A percentile compares a stretch with the other conserved stretches of the same genome.
These are phyloP conservation scores for Melopsittacus undulatus DNA, from an alignment of 2,797 vertebrate species.

Conservation along the genomic window DNA sequence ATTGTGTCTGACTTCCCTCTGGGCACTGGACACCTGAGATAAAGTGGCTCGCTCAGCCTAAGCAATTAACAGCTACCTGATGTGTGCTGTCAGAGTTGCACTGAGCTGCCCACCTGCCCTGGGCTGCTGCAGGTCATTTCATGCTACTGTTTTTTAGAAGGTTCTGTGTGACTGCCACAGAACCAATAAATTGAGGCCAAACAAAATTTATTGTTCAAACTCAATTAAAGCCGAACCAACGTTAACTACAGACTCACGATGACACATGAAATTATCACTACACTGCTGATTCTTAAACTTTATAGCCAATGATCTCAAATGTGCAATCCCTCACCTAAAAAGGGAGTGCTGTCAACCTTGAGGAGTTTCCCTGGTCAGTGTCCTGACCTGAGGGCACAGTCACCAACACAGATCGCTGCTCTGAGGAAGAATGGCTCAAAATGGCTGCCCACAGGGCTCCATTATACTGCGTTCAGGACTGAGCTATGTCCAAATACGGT, in stretches of 20 bases:
- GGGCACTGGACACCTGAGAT: neutral
- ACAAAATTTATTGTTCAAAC: neutral
- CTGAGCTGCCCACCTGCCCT: neutral
- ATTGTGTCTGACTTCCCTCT: neutral
- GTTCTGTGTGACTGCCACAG: neutral
- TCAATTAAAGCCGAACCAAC: neutral
- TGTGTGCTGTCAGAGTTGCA: neutral
- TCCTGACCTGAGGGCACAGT: neutral
- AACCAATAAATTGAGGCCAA: neutral
- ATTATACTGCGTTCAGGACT: neutral
- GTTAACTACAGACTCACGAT: neutral
- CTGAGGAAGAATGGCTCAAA: neutral
- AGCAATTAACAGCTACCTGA: neutral
- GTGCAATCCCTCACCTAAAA: neutral
- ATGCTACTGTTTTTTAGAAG: neutral
- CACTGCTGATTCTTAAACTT: neutral
- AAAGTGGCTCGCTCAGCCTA: neutral
- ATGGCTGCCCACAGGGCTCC: neutral
- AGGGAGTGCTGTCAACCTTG: neutral
- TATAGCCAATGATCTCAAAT: neutral
- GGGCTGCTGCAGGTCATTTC: neutral
- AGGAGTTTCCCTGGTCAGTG: neutral
- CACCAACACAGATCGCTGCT: neutral
- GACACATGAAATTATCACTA: neutral
- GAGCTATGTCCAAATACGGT: neutral